Evolutionary conservation across 2,797 vertebrate genomes (phyloP), one percentile per base, ranked within the genome.

Genomic region (Carapus acus): DNA sequence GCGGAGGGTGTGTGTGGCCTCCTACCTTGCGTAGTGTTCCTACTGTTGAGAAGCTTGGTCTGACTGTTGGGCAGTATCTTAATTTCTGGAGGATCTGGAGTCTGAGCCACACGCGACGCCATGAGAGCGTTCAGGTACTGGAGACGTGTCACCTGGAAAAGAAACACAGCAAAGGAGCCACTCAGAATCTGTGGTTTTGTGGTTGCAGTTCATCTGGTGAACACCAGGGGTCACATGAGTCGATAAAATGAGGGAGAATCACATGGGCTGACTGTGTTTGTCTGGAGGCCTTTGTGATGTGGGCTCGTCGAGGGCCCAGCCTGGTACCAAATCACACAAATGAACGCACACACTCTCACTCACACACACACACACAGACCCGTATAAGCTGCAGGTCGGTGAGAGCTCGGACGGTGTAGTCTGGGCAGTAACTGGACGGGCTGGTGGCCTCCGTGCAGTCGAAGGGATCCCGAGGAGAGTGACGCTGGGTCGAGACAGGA

Each of bases 331-430:
- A 6, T 6, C 31, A 33, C 31, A 33, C 31, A 33, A 4, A 9
- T 13, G 8, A 8, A 33, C 12, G 31, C 8, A 33, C 31, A 33
- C 31, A 33, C 31, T 11, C 31, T 3, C 8, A 33, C 31, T 11
- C 31, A 9, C 8, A 33, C 31, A 33, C 31, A 33, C 31, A 33
- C 31, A 33, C 1, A 49, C 66, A 21, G 27, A 88, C 89, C 87
- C 92, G 90, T 71, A 96, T 90, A 65, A 94, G 83, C 86, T 96
- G 93, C 73, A 95, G 85, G 76, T 96, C 93, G 0, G 91, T 91
- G 24, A 96, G 91, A 3, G 92, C 93, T 64, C 92, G 85, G 69
- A 95, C 93, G 4, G 92, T 94, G 86, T 96, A 96, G 86, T 96
- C 93, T 0, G 93, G 93, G 76, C 91, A 93, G 43, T 95, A 96